These are phyloP conservation scores for Lysiphlebus fabarum DNA, from an alignment of 1,140 invertebrate genomes.

Conservation along the genomic window DNA sequence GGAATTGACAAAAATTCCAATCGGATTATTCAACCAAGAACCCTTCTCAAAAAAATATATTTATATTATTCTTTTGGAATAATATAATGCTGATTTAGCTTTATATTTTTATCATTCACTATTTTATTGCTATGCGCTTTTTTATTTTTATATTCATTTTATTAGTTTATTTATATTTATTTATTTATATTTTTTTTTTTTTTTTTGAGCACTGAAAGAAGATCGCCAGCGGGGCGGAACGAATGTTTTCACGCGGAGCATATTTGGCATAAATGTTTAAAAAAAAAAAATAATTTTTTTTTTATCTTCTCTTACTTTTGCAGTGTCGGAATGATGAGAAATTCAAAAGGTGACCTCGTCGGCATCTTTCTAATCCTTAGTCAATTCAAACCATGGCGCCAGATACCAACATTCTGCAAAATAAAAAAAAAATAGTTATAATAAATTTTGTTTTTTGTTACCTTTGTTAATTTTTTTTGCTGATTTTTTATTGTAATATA, in stretches of 20 bases:
- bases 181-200: neutral
- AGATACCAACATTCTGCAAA: no score
- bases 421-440: no score
- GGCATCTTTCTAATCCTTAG: no score
- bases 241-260: constrained; percentile 22
- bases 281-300: neutral
- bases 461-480: no score
- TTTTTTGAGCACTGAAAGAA: neutral
- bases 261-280: constrained; percentile 8
- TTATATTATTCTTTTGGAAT: neutral
- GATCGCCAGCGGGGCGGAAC: constrained; percentile 8
- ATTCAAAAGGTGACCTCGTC: no score
- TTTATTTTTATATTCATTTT: constrained; percentile 6
- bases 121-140: neutral
- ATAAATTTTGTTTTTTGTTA: no score
- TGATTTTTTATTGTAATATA: neutral
- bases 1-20: constrained; percentile 10
- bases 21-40: constrained; percentile 16
- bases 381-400: no score
- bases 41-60: constrained; percentile 16
- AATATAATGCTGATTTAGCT: constrained; percentile 1
- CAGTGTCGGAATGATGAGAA: constrained; percentile 4
- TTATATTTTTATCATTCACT: neutral
- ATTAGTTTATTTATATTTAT: neutral
- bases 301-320: no score